Base-by-base conservation (phyloP, 2,888 invertebrate genomes). In the Eremobia ochroleuca region DNA sequence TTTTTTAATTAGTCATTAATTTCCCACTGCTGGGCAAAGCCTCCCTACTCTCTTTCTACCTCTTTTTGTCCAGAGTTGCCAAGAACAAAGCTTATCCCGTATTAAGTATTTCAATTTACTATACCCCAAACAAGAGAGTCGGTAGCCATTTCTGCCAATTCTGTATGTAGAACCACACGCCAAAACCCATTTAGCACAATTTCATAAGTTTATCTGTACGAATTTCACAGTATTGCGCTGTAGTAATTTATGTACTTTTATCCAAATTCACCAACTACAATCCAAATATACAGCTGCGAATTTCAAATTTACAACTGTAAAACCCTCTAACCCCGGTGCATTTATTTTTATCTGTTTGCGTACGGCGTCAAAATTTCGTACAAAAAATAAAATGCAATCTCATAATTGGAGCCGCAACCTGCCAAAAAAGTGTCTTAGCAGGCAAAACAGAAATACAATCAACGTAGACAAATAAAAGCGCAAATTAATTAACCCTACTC, bases 401-500 rank as follows among this genome's bases (percentile, higher is more conserved):
- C 68, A 70, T 67, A 85, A 86, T 70, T 76, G 77, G 69, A 75
- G 37, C 70, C 73, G 49, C 72, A 64, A 68, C 77, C 75, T 74
- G 64, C 55, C 43, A 77, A 83, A 72, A 79, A 82, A 85, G 59
- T 77, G 75, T 78, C 74, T 79, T 70, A 76, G 67, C 73, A 71
- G 73, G 77, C 85, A 87, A 88, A 88, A 81, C 82, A 82, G 74
- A 85, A 90, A 86, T 79, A 81, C 86, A 85, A 88, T 83, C 83
- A 86, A 85, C 86, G 84, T 79, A 79, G 72, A 71, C 87, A 87
- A 88, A 89, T 89, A 90, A 90, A 90, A 88, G 86, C 86, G 73
- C 84, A 86, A 90, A 90, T 90, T 91, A 90, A 91, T 91, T 91
- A 91, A 87, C 90, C 88, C 86, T 88, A 75, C 83, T 85, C 86